Percentiles rank a stretch among this genome's conserved stretches.
Conservation (phyloP, 2,888 invertebrate species). For the Agonum fuliginosum region DNA sequence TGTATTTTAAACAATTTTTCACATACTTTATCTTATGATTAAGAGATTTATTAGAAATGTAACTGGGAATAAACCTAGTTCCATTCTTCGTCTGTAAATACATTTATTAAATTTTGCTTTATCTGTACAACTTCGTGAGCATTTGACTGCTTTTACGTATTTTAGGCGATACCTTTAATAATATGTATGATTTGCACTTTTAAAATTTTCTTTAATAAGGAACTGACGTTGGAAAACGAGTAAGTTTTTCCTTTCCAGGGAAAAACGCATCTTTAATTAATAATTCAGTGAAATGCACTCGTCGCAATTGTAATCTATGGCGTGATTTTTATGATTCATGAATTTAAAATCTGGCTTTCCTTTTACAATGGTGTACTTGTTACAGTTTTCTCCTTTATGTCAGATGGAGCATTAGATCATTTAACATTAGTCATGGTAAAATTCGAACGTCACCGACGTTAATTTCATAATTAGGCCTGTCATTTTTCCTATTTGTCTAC, state of each 20-base stretch:
- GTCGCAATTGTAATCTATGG: neutral
- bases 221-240: neutral
- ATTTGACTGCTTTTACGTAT: too few relatives aligned
- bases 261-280: neutral
- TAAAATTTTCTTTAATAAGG: too few relatives aligned
- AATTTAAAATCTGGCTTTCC: neutral
- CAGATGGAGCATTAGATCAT: neutral
- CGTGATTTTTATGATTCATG: neutral
- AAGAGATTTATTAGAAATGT: too few relatives aligned
- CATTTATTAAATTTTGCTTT: too few relatives aligned
- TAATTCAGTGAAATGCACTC: neutral
- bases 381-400: neutral
- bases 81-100: too few relatives aligned
- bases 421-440: neutral
- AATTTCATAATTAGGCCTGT: neutral
- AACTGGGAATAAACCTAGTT: too few relatives aligned
- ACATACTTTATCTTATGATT: too few relatives aligned
- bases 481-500: neutral
- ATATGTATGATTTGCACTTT: too few relatives aligned
- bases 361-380: neutral
- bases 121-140: too few relatives aligned
- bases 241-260: neutral
- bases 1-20: too few relatives aligned
- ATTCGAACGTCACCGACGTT: neutral
- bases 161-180: neutral